Conservation (phyloP, 2,113 vertebrate species). For the Morone chrysops region DNA sequence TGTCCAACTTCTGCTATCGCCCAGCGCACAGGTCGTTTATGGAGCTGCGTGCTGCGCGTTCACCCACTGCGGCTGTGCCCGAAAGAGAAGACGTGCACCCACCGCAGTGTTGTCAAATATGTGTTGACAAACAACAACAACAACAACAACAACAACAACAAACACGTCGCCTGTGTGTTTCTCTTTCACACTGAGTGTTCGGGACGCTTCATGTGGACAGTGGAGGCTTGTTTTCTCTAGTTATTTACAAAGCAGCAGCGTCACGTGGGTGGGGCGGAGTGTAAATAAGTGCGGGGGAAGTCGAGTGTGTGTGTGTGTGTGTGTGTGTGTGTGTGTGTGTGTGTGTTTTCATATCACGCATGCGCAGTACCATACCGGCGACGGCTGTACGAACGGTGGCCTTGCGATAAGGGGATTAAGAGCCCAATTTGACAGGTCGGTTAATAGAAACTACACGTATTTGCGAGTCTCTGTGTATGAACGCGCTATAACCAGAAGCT, state of each 20-base stretch:
- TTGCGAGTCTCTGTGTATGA: neutral
- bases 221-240: neutral
- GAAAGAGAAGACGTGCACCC: too few relatives aligned
- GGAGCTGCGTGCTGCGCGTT: too few relatives aligned
- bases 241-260: neutral
- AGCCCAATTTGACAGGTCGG: slow-evolving; percentile 81
- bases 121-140: neutral
- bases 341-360: slow-evolving; percentile 48
- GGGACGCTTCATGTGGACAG: neutral
- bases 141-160: too few relatives aligned
- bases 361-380: slow-evolving; percentile 82
- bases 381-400: slow-evolving; percentile 76
- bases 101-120: too few relatives aligned
- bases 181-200: too few relatives aligned
- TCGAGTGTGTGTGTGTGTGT: too few relatives aligned
- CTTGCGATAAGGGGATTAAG: slow-evolving; percentile 78
- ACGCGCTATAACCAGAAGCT: neutral
- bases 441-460: neutral
- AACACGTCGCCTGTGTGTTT: neutral
- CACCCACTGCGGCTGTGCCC: too few relatives aligned
- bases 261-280: slow-evolving; percentile 21
- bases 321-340: neutral
- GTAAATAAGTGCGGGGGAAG: slow-evolving; percentile 10
- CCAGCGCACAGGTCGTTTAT: too few relatives aligned
- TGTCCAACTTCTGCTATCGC: neutral